Conservation (phyloP, 2,113 vertebrate genomes). For the Etheostoma spectabile region DNA sequence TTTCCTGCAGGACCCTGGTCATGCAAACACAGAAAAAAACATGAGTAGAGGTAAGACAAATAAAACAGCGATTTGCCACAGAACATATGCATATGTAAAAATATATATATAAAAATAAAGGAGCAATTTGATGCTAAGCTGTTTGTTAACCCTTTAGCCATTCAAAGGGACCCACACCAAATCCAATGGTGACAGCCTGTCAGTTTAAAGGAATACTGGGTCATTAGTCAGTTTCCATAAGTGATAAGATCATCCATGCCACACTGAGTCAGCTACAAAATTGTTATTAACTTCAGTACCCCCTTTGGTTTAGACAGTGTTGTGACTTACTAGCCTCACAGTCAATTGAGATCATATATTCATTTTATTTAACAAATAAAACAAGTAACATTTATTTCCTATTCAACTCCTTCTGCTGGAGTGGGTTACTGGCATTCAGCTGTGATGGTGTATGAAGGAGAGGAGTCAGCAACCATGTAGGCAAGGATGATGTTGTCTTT, state of each 20-base stretch:
- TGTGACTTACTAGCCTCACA: not conserved
- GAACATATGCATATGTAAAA: not conserved
- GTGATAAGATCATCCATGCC: constrained; percentile 44
- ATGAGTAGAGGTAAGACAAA: constrained; percentile 5
- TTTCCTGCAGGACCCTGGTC: constrained; percentile 86
- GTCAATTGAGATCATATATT: not conserved
- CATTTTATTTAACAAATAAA: not conserved
- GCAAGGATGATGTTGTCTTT: constrained; percentile 15
- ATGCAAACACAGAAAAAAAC: constrained; percentile 31
- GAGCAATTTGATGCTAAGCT: not conserved
- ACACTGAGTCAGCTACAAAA: not conserved
- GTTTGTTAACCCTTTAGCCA: constrained; percentile 29
- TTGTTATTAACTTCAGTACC: not conserved
- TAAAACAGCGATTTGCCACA: not conserved
- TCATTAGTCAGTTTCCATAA: not conserved
- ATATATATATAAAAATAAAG: not conserved
- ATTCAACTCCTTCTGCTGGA: not conserved
- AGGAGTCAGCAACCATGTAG: not conserved
- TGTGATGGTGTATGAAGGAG: not conserved
- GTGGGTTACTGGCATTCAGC: not conserved
- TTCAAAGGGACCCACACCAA: constrained; percentile 27
- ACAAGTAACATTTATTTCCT: not conserved
- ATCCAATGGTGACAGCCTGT: constrained; percentile 6
- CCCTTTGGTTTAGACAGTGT: not conserved
- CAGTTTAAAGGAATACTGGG: constrained; percentile 29